Conservation (phyloP, 2,113 vertebrate species). For the Sapajus apella region DNA sequence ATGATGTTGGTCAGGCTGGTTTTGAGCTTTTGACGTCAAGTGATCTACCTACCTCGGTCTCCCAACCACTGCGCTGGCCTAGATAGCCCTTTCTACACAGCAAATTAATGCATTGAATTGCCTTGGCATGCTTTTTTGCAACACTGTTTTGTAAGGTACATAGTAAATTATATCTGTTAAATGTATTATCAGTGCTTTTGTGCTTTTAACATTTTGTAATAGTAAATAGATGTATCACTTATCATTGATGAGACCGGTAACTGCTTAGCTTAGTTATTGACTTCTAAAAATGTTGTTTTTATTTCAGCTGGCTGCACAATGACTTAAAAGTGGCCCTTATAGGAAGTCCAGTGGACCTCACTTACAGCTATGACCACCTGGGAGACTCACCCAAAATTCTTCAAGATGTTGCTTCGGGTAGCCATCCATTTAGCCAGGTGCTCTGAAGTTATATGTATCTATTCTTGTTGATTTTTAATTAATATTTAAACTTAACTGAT, state of each 20-base stretch:
- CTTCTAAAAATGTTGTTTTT: conserved; percentile 55
- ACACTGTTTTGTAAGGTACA: conserved; percentile 26
- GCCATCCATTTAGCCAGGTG: conserved; percentile 94
- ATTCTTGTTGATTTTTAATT: conserved; percentile 27
- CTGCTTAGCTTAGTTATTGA: not conserved
- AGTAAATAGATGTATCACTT: conserved; percentile 10
- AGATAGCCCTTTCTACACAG: not conserved
- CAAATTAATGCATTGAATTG: conserved; percentile 20
- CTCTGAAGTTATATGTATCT: conserved; percentile 20
- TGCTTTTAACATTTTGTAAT: conserved; percentile 36
- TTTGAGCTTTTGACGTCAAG: no score
- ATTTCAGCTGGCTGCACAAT: conserved; percentile 97
- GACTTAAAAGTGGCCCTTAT: conserved; percentile 94
- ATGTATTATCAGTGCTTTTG: not conserved
- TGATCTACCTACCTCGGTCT: no score
- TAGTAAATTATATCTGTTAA: conserved; percentile 1
- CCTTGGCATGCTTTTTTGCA: conserved; percentile 18
- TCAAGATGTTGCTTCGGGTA: conserved; percentile 91
- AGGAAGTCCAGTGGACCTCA: conserved; percentile 93
- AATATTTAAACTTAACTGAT: not conserved
- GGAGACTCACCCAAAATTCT: conserved; percentile 93
- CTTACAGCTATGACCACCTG: conserved; percentile 93
- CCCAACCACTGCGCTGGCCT: no score
- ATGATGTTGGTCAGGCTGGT: no score
- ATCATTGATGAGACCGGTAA: not conserved